phyloP scores from a whole-genome alignment of 2,797 vertebrate species.

The Morus bassanus region DNA sequence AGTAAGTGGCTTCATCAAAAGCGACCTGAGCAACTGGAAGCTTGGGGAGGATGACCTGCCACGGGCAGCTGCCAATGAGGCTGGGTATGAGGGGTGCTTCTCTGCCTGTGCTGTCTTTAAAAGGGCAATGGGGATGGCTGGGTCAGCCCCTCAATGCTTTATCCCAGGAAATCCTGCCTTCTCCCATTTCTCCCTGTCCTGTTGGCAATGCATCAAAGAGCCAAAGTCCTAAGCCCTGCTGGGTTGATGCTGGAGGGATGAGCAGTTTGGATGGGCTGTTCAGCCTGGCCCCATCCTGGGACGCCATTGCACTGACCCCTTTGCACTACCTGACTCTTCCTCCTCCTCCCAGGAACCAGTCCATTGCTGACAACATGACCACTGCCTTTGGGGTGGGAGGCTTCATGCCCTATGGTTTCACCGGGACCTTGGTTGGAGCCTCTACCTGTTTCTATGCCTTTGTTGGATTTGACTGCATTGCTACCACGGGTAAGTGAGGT shows the following conservation, averaged over 20 bases:
- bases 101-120: not conserved
- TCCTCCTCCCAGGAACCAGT: slow-evolving; percentile 74
- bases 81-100: slow-evolving; percentile 58
- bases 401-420: slow-evolving; percentile 85
- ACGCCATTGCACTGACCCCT: not conserved
- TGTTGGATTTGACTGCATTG: slow-evolving; percentile 90
- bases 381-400: slow-evolving; percentile 79
- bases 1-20: slow-evolving; percentile 85
- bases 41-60: slow-evolving; percentile 73
- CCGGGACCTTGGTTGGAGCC: slow-evolving; percentile 85
- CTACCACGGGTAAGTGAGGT: slow-evolving; percentile 77
- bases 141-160: not conserved
- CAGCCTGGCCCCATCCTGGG: not conserved
- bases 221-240: not conserved
- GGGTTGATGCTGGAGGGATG: not conserved
- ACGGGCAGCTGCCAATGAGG: slow-evolving; percentile 22
- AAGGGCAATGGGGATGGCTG: not conserved
- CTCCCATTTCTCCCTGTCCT: not conserved
- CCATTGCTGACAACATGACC: slow-evolving; percentile 64
- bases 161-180: not conserved
- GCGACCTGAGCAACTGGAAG: slow-evolving; percentile 81
- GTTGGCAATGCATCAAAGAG: not conserved
- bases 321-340: not conserved
- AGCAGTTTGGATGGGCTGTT: not conserved
- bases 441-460: slow-evolving; percentile 91